A percentile compares a stretch with the other conserved stretches of the same genome.
Conservation (phyloP, 2,113 vertebrate species). For the Triplophysa dalaica region DNA sequence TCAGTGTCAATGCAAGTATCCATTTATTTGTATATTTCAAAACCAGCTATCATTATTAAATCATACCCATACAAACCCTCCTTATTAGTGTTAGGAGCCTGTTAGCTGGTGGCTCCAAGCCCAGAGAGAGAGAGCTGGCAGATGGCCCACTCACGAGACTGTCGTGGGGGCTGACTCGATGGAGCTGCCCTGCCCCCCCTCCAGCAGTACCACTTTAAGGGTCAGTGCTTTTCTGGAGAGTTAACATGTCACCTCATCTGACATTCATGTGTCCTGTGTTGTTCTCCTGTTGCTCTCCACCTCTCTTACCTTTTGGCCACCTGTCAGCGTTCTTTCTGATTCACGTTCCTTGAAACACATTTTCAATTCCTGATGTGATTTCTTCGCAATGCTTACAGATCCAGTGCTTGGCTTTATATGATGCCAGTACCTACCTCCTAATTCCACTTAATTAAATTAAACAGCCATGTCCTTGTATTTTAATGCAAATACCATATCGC, state of each 20-base stretch:
- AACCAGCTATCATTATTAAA: slow-evolving; percentile 7
- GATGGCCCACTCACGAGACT: slow-evolving; percentile 42
- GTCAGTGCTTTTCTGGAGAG: slow-evolving; percentile 45
- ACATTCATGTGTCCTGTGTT: slow-evolving; percentile 51
- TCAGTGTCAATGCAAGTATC: neutral
- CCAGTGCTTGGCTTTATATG: neutral
- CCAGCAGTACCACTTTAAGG: slow-evolving; percentile 40
- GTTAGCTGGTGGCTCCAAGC: slow-evolving; percentile 17
- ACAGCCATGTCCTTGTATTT: slow-evolving; percentile 42
- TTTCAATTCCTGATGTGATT: neutral
- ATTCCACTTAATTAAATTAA: slow-evolving; percentile 58
- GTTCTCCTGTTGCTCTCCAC: slow-evolving; percentile 5
- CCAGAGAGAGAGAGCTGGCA: slow-evolving; percentile 40
- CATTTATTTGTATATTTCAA: neutral
- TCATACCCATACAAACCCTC: slow-evolving; percentile 13
- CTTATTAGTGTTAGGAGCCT: slow-evolving; percentile 29
- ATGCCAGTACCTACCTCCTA: slow-evolving; percentile 3
- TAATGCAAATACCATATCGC: slow-evolving; percentile 47
- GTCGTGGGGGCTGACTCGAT: slow-evolving; percentile 45
- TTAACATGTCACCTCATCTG: slow-evolving; percentile 47
- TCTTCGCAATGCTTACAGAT: slow-evolving; percentile 4
- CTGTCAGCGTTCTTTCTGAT: neutral
- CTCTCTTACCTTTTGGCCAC: neutral
- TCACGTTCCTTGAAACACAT: neutral
- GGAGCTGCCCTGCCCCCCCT: slow-evolving; percentile 38